These are phyloP conservation scores for Silurus glanis DNA, from an alignment of 2,113 vertebrate genomes.

Conservation along the genomic window DNA sequence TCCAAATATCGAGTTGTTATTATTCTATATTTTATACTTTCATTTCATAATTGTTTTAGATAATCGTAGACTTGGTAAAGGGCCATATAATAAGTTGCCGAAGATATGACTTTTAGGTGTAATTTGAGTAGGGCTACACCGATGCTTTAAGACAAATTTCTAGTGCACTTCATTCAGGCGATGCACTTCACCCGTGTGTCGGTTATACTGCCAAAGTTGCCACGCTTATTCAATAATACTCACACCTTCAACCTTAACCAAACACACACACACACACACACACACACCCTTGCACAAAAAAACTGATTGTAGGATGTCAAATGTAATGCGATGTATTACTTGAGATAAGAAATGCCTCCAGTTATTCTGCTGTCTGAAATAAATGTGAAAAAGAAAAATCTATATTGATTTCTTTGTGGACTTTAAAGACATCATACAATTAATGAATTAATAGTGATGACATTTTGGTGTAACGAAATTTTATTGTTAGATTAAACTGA, in stretches of 20 bases:
- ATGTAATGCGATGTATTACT: background rate
- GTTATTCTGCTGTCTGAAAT: background rate
- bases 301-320: background rate
- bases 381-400: background rate
- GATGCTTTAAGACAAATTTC: background rate
- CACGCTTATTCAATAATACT: background rate
- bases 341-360: background rate
- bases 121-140: background rate
- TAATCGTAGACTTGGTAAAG: background rate
- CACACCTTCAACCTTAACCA: background rate
- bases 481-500: background rate
- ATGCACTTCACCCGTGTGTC: background rate
- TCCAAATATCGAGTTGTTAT: conserved; percentile 27
- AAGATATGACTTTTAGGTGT: background rate
- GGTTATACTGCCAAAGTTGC: background rate
- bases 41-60: background rate
- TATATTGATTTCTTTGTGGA: background rate
- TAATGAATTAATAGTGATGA: background rate
- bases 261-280: background rate
- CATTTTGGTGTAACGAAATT: background rate
- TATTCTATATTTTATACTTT: background rate
- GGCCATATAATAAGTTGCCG: background rate
- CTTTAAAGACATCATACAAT: background rate
- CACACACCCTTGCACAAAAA: background rate
- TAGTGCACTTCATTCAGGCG: background rate